These are phyloP conservation scores for Pogona vitticeps DNA, from an alignment of 2,113 vertebrate genomes.

Conservation along the genomic window DNA sequence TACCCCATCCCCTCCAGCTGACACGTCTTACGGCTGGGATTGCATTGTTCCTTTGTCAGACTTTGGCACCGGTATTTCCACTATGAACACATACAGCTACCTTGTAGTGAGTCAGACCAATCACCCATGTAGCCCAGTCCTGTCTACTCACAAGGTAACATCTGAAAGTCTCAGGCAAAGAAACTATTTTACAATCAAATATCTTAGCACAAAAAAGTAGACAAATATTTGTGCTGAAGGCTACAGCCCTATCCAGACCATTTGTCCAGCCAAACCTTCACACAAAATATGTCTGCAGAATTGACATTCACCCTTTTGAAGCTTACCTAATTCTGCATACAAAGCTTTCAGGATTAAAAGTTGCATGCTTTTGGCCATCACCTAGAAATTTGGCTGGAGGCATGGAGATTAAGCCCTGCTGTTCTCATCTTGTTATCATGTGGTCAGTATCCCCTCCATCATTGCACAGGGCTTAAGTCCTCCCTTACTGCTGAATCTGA, in stretches of 20 bases:
- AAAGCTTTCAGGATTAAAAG: not conserved
- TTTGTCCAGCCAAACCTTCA: not conserved
- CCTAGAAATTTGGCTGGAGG: not conserved
- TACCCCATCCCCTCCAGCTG: too few species aligned
- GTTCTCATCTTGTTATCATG: not conserved
- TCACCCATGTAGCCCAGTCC: not conserved
- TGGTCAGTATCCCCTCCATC: not conserved
- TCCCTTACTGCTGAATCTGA: not conserved
- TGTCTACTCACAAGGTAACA: too few species aligned
- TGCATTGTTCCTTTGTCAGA: not conserved
- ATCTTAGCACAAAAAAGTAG: too few species aligned
- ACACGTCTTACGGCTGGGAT: too few species aligned
- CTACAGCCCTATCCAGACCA: not conserved
- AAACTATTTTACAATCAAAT: too few species aligned
- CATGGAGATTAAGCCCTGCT: not conserved
- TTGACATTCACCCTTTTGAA: not conserved
- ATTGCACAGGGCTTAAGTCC: not conserved
- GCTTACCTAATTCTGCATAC: not conserved
- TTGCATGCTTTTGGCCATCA: too few species aligned
- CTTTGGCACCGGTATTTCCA: not conserved
- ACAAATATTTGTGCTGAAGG: too few species aligned
- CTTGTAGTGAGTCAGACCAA: not conserved
- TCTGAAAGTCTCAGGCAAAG: too few species aligned
- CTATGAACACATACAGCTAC: not conserved
- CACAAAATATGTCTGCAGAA: not conserved